phyloP scores from a whole-genome alignment of 2,113 vertebrate genomes.

The Thermophis baileyi region DNA sequence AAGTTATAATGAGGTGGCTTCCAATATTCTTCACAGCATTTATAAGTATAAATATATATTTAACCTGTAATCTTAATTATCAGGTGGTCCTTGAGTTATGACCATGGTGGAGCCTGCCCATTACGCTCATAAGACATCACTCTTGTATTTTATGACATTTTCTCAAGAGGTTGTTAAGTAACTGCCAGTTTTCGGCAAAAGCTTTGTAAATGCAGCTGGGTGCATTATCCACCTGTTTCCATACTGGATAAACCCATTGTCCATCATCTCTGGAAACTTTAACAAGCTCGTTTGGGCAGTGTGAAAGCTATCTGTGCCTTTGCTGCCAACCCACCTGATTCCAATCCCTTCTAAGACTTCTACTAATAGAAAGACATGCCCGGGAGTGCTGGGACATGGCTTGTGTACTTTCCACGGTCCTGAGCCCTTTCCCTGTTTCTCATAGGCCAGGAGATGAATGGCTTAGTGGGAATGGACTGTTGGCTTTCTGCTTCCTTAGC shows the following conservation, averaged over 20 bases:
- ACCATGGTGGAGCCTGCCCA: neutral
- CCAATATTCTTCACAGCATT: neutral
- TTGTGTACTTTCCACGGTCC: neutral
- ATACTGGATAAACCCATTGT: neutral
- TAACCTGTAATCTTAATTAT: neutral
- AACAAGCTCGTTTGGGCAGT: neutral
- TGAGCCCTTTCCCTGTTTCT: neutral
- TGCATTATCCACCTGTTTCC: neutral
- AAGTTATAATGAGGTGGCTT: neutral
- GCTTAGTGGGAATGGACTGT: neutral
- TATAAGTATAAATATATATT: neutral
- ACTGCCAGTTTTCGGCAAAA: neutral
- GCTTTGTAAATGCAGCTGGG: neutral
- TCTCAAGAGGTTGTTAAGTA: neutral
- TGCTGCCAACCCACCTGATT: neutral
- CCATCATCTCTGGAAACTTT: neutral
- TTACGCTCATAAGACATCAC: neutral
- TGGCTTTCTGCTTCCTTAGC: neutral
- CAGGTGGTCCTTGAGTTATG: neutral
- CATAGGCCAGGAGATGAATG: neutral
- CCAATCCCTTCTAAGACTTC: neutral
- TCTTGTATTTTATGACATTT: neutral
- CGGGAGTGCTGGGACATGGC: neutral
- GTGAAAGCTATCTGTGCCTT: neutral
- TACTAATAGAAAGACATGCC: neutral